These are phyloP conservation scores for Apamea epomidion DNA, from an alignment of 2,888 invertebrate species.

Conservation along the genomic window DNA sequence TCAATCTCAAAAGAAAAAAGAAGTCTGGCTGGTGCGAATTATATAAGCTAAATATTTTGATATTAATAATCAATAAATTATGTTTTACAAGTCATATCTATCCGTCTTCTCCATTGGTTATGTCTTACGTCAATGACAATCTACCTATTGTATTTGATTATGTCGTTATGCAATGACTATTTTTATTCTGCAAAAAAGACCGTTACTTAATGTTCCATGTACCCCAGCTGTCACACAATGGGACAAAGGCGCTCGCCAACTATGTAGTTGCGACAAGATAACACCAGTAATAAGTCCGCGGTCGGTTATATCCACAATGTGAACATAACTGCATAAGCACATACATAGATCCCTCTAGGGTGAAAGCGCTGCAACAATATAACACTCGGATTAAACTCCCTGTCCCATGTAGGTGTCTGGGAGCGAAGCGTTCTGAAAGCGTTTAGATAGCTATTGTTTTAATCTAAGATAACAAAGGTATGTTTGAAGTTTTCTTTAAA, in stretches of 20 bases:
- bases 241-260: constrained; percentile 35
- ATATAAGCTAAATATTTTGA: not conserved
- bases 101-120: too few relatives aligned
- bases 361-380: constrained; percentile 56
- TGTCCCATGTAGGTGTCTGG: not conserved
- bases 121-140: not conserved
- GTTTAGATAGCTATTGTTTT: constrained; percentile 1
- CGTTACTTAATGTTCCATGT: not conserved
- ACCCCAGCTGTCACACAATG: constrained; percentile 1
- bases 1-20: not conserved
- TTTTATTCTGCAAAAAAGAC: not conserved
- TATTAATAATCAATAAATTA: not conserved
- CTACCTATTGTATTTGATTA: not conserved
- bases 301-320: constrained; percentile 39
- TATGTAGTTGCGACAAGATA: constrained; percentile 50
- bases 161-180: not conserved
- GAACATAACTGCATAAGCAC: constrained; percentile 29
- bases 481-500: not conserved
- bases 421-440: not conserved
- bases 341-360: constrained; percentile 22
- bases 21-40: not conserved
- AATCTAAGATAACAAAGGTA: not conserved
- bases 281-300: constrained; percentile 19
- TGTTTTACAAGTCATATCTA: too few relatives aligned
- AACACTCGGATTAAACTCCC: constrained; percentile 44